These are phyloP conservation scores for Malthinus seriepunctatus DNA, from an alignment of 2,888 invertebrate species.

Conservation along the genomic window DNA sequence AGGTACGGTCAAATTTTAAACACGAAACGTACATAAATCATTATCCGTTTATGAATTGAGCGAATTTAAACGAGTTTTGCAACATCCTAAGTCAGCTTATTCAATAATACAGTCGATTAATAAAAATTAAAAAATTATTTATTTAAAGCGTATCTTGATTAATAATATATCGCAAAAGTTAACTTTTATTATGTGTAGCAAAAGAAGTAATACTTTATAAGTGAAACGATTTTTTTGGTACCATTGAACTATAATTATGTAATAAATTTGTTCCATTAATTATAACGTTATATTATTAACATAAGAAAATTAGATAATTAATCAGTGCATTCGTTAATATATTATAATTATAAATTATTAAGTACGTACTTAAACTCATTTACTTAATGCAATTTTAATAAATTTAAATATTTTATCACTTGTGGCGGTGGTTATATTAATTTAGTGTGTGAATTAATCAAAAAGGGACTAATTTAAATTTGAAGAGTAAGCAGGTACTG, in stretches of 20 bases:
- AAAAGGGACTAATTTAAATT: too few species aligned
- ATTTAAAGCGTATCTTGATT: conserved; percentile 18
- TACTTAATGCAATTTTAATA: too few species aligned
- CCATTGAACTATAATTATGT: conserved; percentile 19
- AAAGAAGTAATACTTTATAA: conserved; percentile 4
- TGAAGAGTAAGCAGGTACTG: too few species aligned
- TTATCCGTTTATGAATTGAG: neutral
- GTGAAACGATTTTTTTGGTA: conserved; percentile 7
- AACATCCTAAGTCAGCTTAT: conserved; percentile 15
- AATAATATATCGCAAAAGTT: neutral
- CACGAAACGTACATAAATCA: conserved; percentile 8
- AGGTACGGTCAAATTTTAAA: neutral
- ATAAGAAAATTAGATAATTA: conserved; percentile 26
- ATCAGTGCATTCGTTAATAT: conserved; percentile 3
- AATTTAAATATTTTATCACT: too few species aligned
- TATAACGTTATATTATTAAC: conserved; percentile 17
- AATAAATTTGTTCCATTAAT: conserved; percentile 21
- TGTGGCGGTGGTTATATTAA: too few species aligned
- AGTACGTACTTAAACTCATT: too few species aligned
- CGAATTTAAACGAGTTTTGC: conserved; percentile 1
- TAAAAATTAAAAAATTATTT: conserved; percentile 12
- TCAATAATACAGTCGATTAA: conserved; percentile 16
- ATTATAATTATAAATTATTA: too few species aligned
- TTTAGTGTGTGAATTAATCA: too few species aligned
- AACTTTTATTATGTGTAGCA: conserved; percentile 8